Percentiles rank a stretch among this genome's conserved stretches.
Evolutionary conservation across 2,888 invertebrate species (phyloP).

Genomic region (Cheiracanthium punctorium): DNA sequence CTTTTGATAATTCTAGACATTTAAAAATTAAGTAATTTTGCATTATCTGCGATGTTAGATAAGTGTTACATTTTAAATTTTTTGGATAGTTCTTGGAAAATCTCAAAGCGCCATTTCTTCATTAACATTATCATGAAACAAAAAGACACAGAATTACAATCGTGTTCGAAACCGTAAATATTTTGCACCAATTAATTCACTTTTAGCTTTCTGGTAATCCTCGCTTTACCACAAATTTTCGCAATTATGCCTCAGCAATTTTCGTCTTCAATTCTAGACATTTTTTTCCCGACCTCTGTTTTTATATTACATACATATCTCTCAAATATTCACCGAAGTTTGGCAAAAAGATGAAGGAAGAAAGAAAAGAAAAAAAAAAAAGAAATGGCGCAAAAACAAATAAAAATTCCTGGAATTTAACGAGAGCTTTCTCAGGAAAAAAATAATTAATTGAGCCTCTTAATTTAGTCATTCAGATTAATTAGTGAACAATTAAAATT

Average conservation of each 20-base stretch:
- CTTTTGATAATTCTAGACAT: no score
- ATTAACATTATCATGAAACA: no score
- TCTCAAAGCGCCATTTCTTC: no score
- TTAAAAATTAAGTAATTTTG: no score
- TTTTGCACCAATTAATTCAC: no score
- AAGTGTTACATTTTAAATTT: no score
- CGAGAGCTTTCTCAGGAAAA: conserved; percentile 14
- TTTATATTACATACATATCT: conserved; percentile 12
- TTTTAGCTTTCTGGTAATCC: conserved; percentile 35
- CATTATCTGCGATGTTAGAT: no score
- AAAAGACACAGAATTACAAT: no score
- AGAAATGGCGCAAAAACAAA: no score
- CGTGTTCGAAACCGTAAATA: no score
- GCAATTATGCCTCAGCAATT: conserved; percentile 41
- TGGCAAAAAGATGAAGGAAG: conserved; percentile 8
- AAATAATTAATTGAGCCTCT: conserved; percentile 44
- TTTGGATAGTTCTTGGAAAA: no score
- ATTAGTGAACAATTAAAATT: conserved; percentile 70
- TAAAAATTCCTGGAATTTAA: conserved; percentile 12
- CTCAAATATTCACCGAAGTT: conserved; percentile 10
- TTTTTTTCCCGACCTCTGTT: conserved; percentile 16
- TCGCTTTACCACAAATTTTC: conserved; percentile 49
- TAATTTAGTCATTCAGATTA: conserved; percentile 66
- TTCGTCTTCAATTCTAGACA: conserved; percentile 14
- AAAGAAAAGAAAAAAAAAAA: no score